phyloP scores from a whole-genome alignment of 2,797 vertebrate species.

The Oreonectes daqikongensis region DNA sequence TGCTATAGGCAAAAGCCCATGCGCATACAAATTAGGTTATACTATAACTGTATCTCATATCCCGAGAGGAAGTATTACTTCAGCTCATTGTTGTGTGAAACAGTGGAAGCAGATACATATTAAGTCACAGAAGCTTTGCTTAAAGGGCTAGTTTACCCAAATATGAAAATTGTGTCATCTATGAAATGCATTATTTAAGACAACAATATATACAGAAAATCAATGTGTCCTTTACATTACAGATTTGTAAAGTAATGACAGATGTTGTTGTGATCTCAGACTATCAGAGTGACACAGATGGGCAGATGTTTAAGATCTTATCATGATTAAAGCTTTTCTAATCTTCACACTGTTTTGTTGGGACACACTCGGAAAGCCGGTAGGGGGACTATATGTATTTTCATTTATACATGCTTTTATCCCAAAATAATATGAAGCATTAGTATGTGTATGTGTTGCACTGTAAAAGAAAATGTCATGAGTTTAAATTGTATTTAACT shows the following conservation, averaged over 20 bases:
- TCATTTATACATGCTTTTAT: too few relatives aligned
- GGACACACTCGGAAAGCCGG: too few relatives aligned
- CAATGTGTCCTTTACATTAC: neutral
- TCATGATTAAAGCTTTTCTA: slow-evolving; percentile 26
- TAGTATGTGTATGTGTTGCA: too few relatives aligned
- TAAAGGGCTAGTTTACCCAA: neutral
- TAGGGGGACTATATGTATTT: too few relatives aligned
- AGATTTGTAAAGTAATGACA: slow-evolving; percentile 6
- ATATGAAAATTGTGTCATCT: neutral
- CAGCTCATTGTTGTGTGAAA: neutral
- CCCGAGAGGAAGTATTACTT: neutral
- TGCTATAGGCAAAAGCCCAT: neutral
- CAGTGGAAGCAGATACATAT: neutral
- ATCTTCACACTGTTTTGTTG: slow-evolving; percentile 9
- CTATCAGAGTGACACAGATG: slow-evolving; percentile 19
- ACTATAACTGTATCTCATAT: neutral
- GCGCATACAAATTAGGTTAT: neutral
- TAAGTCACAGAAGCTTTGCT: neutral
- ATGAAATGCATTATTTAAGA: too few relatives aligned
- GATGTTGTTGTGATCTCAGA: neutral
- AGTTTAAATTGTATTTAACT: too few relatives aligned
- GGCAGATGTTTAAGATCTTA: slow-evolving; percentile 47
- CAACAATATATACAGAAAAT: too few relatives aligned
- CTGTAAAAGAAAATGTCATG: too few relatives aligned
- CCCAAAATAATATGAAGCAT: too few relatives aligned